Evolutionary conservation across 2,797 vertebrate genomes (phyloP), one percentile per base, ranked within the genome.

Genomic region (Artibeus lituratus): DNA sequence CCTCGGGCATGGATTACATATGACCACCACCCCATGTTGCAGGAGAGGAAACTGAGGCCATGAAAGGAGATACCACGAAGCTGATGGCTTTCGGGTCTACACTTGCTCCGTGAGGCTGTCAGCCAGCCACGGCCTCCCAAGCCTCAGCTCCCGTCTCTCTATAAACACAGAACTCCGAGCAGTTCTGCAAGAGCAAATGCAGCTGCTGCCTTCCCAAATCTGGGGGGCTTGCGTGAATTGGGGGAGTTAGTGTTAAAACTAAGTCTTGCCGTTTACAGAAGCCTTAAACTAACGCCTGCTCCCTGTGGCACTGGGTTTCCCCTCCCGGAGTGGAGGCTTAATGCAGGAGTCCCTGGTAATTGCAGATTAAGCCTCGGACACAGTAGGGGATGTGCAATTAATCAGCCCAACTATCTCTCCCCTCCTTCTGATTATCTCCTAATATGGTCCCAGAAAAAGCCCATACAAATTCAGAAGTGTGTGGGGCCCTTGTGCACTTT

Each of bases 401-500:
- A 97, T 98, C 97, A 96, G 37, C 53, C 67, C 69, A 94, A 89
- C 26, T 88, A 55, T 95, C 84, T 97, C 77, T 96, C 94, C 85
- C n/a, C 96, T 49, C 18, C 6, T 51, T 90, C 95, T 98, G 96
- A 98, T 98, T 97, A 94, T 97, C 93, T 97, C 91, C 32, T 72
- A 90, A 87, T 91, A 65, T 95, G 96, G 74, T 77, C 92, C 95
- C 95, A 93, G 97, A 97, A 96, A 88, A 95, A 97, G 89, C 73
- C 87, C 93, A 94, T 15, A 87, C 96, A 97, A 97, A 97, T 94
- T 97, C 93, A 80, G 86, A 97, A 97, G 97, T 83, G 90, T 96
- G 95, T 24, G 37, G 80, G 65, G 6, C 10, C 10, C 91, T 80
- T 94, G 76, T 72, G 53, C 77, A 67, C 62, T 86, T 97, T 95